phyloP scores from a whole-genome alignment of 2,888 invertebrate species.

The Syrphus vitripennis region DNA sequence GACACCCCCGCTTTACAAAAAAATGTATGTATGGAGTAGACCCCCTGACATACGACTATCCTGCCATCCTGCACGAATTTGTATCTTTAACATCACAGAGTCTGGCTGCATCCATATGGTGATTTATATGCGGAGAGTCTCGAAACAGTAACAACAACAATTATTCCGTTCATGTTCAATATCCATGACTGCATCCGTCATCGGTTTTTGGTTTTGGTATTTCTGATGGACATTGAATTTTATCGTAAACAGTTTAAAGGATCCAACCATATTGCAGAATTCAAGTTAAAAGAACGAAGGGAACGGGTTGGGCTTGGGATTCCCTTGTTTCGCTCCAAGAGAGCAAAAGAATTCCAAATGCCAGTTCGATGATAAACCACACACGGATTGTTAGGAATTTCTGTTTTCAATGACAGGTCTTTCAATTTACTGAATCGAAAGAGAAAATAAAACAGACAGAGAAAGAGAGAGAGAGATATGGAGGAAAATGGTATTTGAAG shows the following conservation, averaged over 20 bases:
- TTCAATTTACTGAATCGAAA: conserved; percentile 16
- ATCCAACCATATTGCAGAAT: too few species aligned
- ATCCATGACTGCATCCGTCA: conserved; percentile 62
- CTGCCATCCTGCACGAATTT: conserved; percentile 15
- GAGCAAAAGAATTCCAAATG: conserved; percentile 50
- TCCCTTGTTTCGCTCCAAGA: not conserved
- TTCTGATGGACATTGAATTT: conserved; percentile 63
- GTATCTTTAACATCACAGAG: conserved; percentile 10
- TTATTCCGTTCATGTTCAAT: conserved; percentile 35
- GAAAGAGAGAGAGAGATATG: not conserved
- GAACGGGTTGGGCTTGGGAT: too few species aligned
- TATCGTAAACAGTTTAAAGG: conserved; percentile 54
- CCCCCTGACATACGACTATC: not conserved
- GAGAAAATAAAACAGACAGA: not conserved
- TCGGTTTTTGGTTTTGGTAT: conserved; percentile 45
- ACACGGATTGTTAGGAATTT: conserved; percentile 57
- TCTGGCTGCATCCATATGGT: conserved; percentile 54
- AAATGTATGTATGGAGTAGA: not conserved
- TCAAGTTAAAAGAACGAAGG: not conserved
- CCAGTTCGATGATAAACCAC: conserved; percentile 64
- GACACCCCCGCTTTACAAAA: not conserved
- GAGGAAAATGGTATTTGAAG: conserved; percentile 14
- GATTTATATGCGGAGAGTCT: conserved; percentile 21
- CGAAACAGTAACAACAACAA: conserved; percentile 25
- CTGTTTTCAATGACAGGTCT: conserved; percentile 34